Percentiles rank a stretch among this genome's conserved stretches.
These are phyloP conservation scores for Amphiprion ocellaris DNA, from an alignment of 2,113 vertebrate genomes.

Conservation along the genomic window DNA sequence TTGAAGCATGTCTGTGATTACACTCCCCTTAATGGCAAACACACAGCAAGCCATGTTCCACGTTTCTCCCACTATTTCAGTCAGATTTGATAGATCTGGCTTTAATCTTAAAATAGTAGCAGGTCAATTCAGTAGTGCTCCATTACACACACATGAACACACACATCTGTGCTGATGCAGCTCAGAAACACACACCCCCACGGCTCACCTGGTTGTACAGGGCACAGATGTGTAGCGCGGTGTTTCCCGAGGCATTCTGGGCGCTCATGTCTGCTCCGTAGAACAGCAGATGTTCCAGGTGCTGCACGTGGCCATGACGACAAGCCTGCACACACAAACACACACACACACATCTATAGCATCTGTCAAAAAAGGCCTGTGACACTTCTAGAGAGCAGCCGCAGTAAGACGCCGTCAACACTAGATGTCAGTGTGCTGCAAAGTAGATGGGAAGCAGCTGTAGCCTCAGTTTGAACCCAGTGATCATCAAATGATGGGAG, in stretches of 20 bases:
- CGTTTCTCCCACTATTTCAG: too few relatives aligned
- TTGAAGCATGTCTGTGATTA: too few relatives aligned
- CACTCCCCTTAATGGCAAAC: too few relatives aligned
- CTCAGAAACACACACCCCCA: too few relatives aligned
- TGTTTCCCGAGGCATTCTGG: conserved; percentile 90
- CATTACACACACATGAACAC: neutral
- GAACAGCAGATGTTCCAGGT: conserved; percentile 90
- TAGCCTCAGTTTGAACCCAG: conserved; percentile 62
- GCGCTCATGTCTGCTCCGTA: conserved; percentile 91
- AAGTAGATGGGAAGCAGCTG: conserved; percentile 21
- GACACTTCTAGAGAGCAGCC: accelerated
- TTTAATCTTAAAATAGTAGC: too few relatives aligned
- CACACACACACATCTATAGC: conserved; percentile 35
- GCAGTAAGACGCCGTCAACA: conserved; percentile 32
- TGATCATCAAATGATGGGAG: neutral
- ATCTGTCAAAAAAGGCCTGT: neutral
- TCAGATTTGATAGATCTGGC: too few relatives aligned
- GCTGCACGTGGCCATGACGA: conserved; percentile 88
- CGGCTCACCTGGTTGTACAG: conserved; percentile 92
- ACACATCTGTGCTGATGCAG: too few relatives aligned
- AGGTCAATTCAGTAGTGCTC: too few relatives aligned
- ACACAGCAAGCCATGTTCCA: too few relatives aligned
- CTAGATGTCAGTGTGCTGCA: conserved; percentile 75
- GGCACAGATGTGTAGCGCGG: conserved; percentile 91
- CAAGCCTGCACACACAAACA: conserved; percentile 82